Evolutionary conservation across 2,888 invertebrate species (phyloP), one percentile per base, ranked within the genome.

Genomic region (Scaeva pyrastri): DNA sequence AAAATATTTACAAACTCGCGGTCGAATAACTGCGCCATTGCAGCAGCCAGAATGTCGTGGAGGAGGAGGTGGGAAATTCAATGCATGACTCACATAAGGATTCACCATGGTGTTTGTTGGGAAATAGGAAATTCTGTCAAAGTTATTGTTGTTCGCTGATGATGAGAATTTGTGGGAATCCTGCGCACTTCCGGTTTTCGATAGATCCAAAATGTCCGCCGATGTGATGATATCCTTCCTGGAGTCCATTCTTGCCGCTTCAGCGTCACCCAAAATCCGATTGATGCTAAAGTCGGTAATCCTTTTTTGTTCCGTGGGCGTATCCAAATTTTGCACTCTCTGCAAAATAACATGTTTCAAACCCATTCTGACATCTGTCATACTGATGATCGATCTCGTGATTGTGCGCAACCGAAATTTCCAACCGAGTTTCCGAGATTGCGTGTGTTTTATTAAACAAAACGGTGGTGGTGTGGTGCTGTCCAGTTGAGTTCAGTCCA

Each of bases 281-380:
- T 90, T 91, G 16, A 92, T 92, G 83, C 92, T 92, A 70, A 92
- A 92, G 86, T 92, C 93, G 1, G 92, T 92, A 2, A 91, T 89
- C 79, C 82, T 76, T 71, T 78, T 74, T 26, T 60, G 76, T 77
- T 87, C 81, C 4, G 80, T 76, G 16, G 91, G 89, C 72, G 91
- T 85, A 74, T 92, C 91, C 75, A 91, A 89, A 75, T 88, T 89
- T 72, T 90, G 89, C 78, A 90, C 86, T 76, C 92, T 90, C 88
- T 92, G 92, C 73, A 92, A 88, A 84, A 92, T 90, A 52, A 91
- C 90, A 80, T 92, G 91, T 83, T 92, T 92, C 68, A 91, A 91
- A 56, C 93, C 92, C 91, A 92, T 91, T 88, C 88, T 90, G 73
- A 89, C 81, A 85, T 91, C 90, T 88, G 89, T 90, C 92, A 92